Conservation (phyloP, 2,113 vertebrate genomes). For the Xiphophorus maculatus region DNA sequence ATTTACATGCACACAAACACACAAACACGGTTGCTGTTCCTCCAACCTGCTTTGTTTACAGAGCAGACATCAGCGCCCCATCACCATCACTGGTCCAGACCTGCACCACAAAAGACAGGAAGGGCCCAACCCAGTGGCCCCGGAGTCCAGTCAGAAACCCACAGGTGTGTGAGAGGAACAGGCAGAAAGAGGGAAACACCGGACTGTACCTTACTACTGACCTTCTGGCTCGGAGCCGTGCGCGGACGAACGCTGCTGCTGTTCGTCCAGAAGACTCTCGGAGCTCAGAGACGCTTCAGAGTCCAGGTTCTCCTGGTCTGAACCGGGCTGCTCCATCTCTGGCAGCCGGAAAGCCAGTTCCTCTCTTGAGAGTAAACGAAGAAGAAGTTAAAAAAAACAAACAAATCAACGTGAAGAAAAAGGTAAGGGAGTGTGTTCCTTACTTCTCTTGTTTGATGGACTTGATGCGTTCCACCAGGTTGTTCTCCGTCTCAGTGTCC, state of each 20-base stretch:
- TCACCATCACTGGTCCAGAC: constrained; percentile 82
- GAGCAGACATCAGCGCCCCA: constrained; percentile 75
- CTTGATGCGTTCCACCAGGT: constrained; percentile 90
- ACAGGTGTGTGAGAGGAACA: constrained; percentile 48
- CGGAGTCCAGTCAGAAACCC: constrained; percentile 64
- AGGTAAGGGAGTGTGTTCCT: constrained; percentile 26
- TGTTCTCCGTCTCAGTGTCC: constrained; percentile 84
- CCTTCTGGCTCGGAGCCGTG: constrained; percentile 84
- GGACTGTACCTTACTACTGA: constrained; percentile 85
- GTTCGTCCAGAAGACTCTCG: constrained; percentile 93
- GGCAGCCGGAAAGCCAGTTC: constrained; percentile 93
- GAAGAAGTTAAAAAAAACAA: not conserved
- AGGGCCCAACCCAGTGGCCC: constrained; percentile 63
- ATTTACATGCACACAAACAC: constrained; percentile 53
- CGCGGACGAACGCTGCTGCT: constrained; percentile 65
- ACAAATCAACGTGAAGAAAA: not conserved
- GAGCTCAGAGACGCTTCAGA: constrained; percentile 94
- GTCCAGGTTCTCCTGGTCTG: constrained; percentile 94
- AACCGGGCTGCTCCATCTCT: constrained; percentile 93
- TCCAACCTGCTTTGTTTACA: constrained; percentile 79
- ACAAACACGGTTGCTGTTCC: constrained; percentile 52
- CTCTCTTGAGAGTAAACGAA: constrained; percentile 78
- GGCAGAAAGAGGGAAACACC: constrained; percentile 19
- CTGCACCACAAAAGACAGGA: constrained; percentile 80
- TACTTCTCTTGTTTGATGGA: constrained; percentile 98